phyloP scores from a whole-genome alignment of 2,888 invertebrate genomes.

The Luperina nickerlii region DNA sequence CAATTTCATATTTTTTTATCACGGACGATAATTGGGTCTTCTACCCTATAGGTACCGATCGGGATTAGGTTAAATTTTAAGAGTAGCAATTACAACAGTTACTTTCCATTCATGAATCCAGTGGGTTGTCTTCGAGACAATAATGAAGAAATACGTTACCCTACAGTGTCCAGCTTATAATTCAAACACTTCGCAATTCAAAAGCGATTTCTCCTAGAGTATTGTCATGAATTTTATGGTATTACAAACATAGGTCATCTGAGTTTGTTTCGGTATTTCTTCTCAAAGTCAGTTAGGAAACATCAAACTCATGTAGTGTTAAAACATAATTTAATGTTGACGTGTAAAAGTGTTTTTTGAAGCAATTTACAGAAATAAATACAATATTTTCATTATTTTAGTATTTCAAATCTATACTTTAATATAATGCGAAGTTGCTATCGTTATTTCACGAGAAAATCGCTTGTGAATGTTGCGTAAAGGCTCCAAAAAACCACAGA shows the following conservation, averaged over 20 bases:
- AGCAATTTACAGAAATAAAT: too few species aligned
- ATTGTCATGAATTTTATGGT: neutral
- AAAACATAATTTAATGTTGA: too few species aligned
- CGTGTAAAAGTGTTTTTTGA: too few species aligned
- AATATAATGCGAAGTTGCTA: too few species aligned
- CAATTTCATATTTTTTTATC: neutral
- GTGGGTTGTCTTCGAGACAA: neutral
- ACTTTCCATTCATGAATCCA: neutral
- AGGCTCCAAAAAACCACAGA: too few species aligned
- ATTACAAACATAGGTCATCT: neutral
- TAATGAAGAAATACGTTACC: neutral
- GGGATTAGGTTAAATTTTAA: neutral
- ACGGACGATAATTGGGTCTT: neutral
- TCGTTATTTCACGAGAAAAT: neutral
- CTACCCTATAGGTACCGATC: constrained; percentile 19
- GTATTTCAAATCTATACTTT: too few species aligned
- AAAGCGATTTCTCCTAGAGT: neutral
- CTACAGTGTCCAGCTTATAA: neutral
- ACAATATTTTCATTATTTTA: too few species aligned
- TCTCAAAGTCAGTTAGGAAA: too few species aligned
- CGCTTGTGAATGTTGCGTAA: neutral
- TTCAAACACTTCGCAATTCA: neutral
- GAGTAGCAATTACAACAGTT: constrained; percentile 8
- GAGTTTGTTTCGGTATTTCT: too few species aligned
- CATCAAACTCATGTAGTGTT: too few species aligned